phyloP scores from a whole-genome alignment of 2,888 invertebrate species.

The Melinaea menophilus region DNA sequence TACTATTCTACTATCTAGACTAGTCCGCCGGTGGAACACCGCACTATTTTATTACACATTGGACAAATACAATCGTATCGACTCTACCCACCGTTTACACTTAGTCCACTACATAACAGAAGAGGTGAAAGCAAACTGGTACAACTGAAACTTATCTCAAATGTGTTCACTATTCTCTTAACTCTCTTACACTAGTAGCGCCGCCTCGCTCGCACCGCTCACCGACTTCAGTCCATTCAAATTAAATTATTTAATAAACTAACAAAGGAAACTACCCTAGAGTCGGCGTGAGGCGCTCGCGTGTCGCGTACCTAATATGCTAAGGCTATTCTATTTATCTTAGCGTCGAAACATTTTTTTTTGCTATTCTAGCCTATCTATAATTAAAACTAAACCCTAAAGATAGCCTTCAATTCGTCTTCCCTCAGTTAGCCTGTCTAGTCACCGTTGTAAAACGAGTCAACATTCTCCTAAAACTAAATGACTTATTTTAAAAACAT shows the following conservation, averaged over 20 bases:
- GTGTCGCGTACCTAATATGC: slow-evolving; percentile 53
- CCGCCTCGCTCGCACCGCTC: slow-evolving; percentile 46
- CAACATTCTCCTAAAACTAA: slow-evolving; percentile 67
- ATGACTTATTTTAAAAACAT: slow-evolving; percentile 71
- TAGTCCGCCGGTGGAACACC: slow-evolving; percentile 78
- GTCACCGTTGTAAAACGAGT: slow-evolving; percentile 60
- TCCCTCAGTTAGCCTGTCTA: slow-evolving; percentile 58
- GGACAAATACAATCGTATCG: slow-evolving; percentile 76
- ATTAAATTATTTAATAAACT: slow-evolving; percentile 77
- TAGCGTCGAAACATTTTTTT: slow-evolving; percentile 72
- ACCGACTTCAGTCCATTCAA: slow-evolving; percentile 73
- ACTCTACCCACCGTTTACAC: slow-evolving; percentile 70
- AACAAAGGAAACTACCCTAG: slow-evolving; percentile 75
- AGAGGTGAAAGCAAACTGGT: slow-evolving; percentile 75
- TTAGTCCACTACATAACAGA: slow-evolving; percentile 77
- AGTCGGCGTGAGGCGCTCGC: slow-evolving; percentile 51
- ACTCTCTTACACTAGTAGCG: slow-evolving; percentile 45
- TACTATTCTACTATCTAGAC: slow-evolving; percentile 78
- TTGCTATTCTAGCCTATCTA: slow-evolving; percentile 75
- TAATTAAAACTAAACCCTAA: slow-evolving; percentile 66
- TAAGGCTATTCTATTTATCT: slow-evolving; percentile 73
- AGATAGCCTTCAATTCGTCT: slow-evolving; percentile 64
- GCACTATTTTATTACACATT: slow-evolving; percentile 76
- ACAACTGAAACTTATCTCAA: slow-evolving; percentile 72
- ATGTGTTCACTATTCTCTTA: slow-evolving; percentile 69